Evolutionary conservation across 2,797 vertebrate species (phyloP).

Genomic region (Cichlasoma orientale): DNA sequence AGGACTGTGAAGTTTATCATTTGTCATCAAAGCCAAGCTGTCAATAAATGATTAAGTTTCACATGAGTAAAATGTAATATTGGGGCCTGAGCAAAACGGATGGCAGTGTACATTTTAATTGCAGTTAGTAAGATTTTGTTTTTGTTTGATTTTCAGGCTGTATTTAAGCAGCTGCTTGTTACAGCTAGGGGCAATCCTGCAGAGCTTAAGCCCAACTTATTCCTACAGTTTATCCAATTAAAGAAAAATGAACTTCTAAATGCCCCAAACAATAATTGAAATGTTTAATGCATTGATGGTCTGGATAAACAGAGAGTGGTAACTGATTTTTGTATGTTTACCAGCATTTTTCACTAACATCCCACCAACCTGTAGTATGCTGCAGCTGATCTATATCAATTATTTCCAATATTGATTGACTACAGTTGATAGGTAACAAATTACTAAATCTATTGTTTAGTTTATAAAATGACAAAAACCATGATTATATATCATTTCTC

Average conservation of each 20-base stretch:
- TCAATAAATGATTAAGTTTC: conserved; percentile 86
- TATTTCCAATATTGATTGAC: background rate
- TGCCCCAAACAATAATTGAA: conserved; percentile 31
- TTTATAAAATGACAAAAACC: background rate
- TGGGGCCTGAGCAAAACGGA: conserved; percentile 69
- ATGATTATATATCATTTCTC: background rate
- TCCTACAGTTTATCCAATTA: conserved; percentile 47
- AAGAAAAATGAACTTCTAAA: conserved; percentile 42
- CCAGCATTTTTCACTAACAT: background rate
- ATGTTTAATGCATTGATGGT: conserved; percentile 39
- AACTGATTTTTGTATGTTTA: conserved; percentile 3
- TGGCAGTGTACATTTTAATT: conserved; percentile 73
- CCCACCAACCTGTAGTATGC: background rate
- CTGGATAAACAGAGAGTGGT: conserved; percentile 26
- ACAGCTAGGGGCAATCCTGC: conserved; percentile 48
- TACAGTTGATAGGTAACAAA: background rate
- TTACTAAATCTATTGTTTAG: background rate
- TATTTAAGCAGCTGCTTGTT: conserved; percentile 50
- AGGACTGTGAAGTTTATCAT: conserved; percentile 85
- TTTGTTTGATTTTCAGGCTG: conserved; percentile 58
- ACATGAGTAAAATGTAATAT: conserved; percentile 81
- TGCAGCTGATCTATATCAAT: conserved; percentile 3
- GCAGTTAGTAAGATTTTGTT: conserved; percentile 60
- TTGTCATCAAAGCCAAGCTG: conserved; percentile 85
- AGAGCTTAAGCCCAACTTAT: conserved; percentile 59